Base-by-base conservation (phyloP, 2,113 vertebrate genomes). In the Caretta caretta region DNA sequence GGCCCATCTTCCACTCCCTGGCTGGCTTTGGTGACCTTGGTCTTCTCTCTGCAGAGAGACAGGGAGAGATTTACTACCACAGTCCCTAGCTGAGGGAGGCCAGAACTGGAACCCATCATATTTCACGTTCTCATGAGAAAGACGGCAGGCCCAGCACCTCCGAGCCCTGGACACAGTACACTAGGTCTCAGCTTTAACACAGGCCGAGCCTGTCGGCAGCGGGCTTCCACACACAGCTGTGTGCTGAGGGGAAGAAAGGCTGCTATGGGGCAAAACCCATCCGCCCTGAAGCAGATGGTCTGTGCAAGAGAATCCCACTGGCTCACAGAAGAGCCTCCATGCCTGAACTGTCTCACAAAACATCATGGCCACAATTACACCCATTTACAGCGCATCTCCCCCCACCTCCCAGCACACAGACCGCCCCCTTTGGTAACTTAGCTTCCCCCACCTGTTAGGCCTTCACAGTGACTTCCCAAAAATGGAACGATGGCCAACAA, bases 31-130 rank as follows among this genome's bases (percentile, higher is more conserved):
- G 98, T 85, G 1, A 98, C 62, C 96, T 99, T 99, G 8, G 97
- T 98, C 97, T 99, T 99, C 94, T 99, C 99, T 96, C 99, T 99
- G 91, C 2, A 84, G n/a, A 53, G 25, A 31, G 6, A 80, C 49
- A 5, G 2, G 20, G 20, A 2, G 56, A n/a, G 25, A 10, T 2
- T 6, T 38, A 59, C 20, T 35, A 56, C 4, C 7, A 8, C 4
- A 19, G 11, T 3, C 35, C 13, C 35, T 11, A 31, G 51, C 80
- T 3, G 51, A 38, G 10, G 72, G 27, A n/a, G 38, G 5, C 8
- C 17, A 2, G 9, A 1, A 24, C 3, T 12, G 2, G n/a, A 24
- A 38, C 22, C 13, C 3, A 0, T 5, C 31, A 0, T 1, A 48
- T 20, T 7, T 46, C 53, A 31, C 5, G 31, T 17, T 35, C 14